Percentiles rank a stretch among this genome's conserved stretches.
Conservation (phyloP, 1,140 invertebrate genomes). For the Anagrus nilaparvatae region DNA sequence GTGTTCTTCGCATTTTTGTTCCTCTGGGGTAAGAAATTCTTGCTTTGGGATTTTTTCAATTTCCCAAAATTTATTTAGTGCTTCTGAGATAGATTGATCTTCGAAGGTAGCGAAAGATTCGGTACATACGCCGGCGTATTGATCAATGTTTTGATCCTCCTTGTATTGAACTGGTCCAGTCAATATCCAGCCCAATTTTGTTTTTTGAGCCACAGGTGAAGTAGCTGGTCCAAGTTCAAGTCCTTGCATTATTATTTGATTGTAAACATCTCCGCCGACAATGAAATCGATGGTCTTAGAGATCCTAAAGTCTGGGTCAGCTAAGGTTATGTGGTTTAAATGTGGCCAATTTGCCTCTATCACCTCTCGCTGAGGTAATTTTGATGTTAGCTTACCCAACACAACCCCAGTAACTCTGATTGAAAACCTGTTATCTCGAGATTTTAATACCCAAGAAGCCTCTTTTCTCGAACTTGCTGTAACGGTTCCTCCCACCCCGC, state of each 20-base stretch:
- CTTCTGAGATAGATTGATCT: neutral
- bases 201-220: neutral
- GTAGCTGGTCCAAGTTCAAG: neutral
- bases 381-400: too few relatives aligned
- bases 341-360: neutral
- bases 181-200: neutral
- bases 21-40: neutral
- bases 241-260: neutral
- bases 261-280: neutral
- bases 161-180: neutral
- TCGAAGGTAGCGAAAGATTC: neutral
- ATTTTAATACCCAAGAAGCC: neutral
- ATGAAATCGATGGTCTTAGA: neutral
- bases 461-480: neutral
- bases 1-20: slow-evolving; percentile 4
- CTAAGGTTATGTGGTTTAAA: neutral
- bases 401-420: neutral
- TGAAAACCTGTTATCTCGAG: neutral
- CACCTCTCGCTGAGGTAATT: neutral
- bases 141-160: too few relatives aligned
- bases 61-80: slow-evolving; percentile 2
- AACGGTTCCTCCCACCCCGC: neutral
- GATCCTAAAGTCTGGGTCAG: neutral
- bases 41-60: too few relatives aligned
- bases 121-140: neutral